A percentile compares a stretch with the other conserved stretches of the same genome.
These are phyloP conservation scores for Elephantulus edwardii DNA, from an alignment of 2,113 vertebrate species.

Conservation along the genomic window DNA sequence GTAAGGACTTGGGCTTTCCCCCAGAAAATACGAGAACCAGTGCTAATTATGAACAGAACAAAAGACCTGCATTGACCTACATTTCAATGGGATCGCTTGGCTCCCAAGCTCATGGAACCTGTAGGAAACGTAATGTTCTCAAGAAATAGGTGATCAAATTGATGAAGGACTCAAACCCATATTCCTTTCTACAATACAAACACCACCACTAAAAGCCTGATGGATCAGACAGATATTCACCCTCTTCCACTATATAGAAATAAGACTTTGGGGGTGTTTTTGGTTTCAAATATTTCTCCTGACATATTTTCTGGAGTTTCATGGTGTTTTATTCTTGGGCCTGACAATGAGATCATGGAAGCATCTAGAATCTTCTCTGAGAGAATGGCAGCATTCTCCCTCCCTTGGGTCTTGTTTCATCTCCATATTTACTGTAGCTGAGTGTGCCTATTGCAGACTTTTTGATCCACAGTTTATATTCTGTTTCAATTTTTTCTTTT, in stretches of 20 bases:
- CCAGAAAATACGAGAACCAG: neutral
- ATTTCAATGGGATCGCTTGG: neutral
- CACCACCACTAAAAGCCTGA: neutral
- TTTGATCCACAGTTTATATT: neutral
- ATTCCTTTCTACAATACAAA: neutral
- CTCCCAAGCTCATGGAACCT: neutral
- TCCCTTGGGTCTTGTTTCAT: neutral
- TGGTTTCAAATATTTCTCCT: neutral
- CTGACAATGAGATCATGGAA: neutral
- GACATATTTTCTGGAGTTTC: neutral
- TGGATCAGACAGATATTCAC: neutral
- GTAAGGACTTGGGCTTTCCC: neutral
- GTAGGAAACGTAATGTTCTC: neutral
- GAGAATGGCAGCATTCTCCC: neutral
- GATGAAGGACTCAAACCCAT: neutral
- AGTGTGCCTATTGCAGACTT: neutral
- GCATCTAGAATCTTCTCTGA: conserved; percentile 23
- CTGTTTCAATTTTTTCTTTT: neutral
- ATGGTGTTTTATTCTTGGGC: neutral
- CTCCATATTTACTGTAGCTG: neutral
- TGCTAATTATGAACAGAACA: neutral
- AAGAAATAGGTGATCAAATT: neutral
- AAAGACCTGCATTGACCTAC: accelerated
- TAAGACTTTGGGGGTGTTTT: neutral
- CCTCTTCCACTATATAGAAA: neutral